Conservation (phyloP, 2,797 vertebrate genomes). For the Tapera naevia region DNA sequence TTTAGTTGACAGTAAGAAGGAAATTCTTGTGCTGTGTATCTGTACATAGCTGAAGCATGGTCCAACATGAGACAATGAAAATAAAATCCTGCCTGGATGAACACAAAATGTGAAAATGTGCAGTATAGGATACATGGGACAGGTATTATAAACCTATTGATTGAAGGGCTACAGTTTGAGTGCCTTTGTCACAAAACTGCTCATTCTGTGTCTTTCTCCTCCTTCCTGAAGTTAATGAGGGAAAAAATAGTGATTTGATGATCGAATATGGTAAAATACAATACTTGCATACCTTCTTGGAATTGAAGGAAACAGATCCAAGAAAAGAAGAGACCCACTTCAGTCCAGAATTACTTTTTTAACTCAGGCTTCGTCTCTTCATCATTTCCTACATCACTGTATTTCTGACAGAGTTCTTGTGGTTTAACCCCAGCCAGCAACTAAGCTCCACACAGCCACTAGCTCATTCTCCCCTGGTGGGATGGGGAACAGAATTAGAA, state of each 20-base stretch:
- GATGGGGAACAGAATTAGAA: no score
- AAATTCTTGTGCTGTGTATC: constrained; percentile 11
- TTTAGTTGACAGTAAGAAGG: background rate
- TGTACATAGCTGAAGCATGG: background rate
- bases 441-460: no score
- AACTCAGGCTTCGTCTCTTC: background rate
- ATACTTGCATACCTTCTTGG: background rate
- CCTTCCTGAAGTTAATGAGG: background rate
- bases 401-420: background rate
- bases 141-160: background rate
- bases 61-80: background rate
- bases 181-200: background rate
- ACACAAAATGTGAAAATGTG: background rate
- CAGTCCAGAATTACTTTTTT: background rate
- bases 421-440: no score
- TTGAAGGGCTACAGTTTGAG: background rate
- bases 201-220: background rate
- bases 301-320: background rate
- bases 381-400: background rate
- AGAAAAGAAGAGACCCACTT: background rate
- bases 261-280: background rate
- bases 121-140: background rate
- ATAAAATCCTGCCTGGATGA: background rate
- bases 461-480: no score
- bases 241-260: background rate